A percentile compares a stretch with the other conserved stretches of the same genome.
These are phyloP conservation scores for Myopa tessellatipennis DNA, from an alignment of 2,888 invertebrate genomes.

Conservation along the genomic window DNA sequence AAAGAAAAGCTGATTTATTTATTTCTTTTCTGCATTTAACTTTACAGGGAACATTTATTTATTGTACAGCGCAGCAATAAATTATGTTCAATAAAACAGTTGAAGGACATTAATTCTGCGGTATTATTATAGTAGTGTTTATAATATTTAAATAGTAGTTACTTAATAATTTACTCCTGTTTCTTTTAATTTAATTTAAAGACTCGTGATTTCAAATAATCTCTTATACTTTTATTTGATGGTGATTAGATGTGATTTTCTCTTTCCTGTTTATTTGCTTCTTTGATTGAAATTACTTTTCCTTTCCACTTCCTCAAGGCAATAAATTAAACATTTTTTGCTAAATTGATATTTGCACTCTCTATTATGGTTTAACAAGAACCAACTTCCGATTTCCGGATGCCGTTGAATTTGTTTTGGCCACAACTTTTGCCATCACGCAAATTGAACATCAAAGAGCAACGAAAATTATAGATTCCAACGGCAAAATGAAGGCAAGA, in stretches of 20 bases:
- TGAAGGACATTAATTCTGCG: too few relatives aligned
- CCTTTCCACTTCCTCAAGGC: background rate
- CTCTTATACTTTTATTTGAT: too few relatives aligned
- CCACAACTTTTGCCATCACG: constrained; percentile 20
- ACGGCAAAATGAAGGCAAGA: background rate
- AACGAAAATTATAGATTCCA: constrained; percentile 44
- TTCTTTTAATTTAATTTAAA: too few relatives aligned
- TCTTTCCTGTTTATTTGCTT: background rate
- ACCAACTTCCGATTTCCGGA: constrained; percentile 20
- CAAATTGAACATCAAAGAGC: constrained; percentile 56
- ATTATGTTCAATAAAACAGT: constrained; percentile 22
- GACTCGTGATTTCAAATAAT: too few relatives aligned
- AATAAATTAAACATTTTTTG: constrained; percentile 17
- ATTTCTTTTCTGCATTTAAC: too few relatives aligned
- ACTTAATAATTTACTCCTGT: too few relatives aligned
- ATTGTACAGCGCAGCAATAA: constrained; percentile 15
- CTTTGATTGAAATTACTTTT: background rate
- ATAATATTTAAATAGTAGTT: too few relatives aligned
- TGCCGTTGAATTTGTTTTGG: constrained; percentile 5
- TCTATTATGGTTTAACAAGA: constrained; percentile 14
- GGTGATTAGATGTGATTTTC: too few relatives aligned
- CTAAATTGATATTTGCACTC: background rate
- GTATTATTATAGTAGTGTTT: too few relatives aligned
- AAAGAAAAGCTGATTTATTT: constrained; percentile 13
- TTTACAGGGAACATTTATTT: background rate